Conservation (phyloP, 2,888 invertebrate genomes). For the Sepioteuthis lessoniana region DNA sequence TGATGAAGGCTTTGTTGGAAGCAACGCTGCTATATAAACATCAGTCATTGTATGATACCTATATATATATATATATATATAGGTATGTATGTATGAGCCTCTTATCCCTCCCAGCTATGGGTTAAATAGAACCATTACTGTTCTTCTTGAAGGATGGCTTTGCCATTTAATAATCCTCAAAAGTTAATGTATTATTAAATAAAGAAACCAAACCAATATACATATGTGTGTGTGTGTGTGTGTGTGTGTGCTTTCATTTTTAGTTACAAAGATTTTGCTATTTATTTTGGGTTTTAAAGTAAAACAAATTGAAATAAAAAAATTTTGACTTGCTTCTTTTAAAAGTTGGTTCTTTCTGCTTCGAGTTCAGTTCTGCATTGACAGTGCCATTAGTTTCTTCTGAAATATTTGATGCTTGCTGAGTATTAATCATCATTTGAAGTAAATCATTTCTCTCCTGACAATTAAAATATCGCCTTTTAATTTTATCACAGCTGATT, state of each 20-base stretch:
- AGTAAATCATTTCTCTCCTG: conserved; percentile 55
- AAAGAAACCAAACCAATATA: no score
- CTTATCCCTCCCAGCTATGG: no score
- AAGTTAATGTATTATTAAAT: no score
- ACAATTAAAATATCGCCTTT: not conserved
- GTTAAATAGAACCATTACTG: no score
- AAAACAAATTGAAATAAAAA: not conserved
- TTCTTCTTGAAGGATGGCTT: no score
- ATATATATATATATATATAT: no score
- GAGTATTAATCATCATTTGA: conserved; percentile 57
- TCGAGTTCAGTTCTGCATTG: not conserved
- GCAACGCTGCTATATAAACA: no score
- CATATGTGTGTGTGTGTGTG: no score
- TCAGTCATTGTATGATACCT: no score
- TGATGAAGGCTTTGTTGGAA: no score
- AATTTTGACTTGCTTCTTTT: not conserved
- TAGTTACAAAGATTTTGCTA: not conserved
- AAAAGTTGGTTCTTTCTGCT: not conserved
- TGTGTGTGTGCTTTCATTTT: not conserved
- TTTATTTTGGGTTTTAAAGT: not conserved
- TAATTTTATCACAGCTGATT: not conserved
- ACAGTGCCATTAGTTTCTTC: not conserved
- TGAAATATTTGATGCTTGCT: conserved; percentile 46
- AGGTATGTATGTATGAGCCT: no score
- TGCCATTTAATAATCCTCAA: no score